Base-by-base conservation (phyloP, 2,797 vertebrate species). In the Coreius guichenoti region DNA sequence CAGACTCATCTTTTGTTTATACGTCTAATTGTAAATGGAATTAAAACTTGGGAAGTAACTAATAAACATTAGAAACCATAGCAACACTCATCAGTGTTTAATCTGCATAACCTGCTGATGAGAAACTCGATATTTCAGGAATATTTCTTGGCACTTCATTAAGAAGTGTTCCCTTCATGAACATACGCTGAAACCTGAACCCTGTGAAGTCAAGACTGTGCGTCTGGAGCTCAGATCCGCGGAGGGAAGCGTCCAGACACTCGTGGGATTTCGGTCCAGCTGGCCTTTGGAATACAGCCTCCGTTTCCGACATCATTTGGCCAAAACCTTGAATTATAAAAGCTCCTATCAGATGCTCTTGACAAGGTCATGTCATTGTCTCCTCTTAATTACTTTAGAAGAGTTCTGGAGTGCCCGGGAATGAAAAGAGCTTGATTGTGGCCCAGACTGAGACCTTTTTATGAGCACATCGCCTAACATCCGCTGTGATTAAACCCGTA, bases 281-380 rank as follows among this genome's bases (percentile, higher is more conserved):
- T 49, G 65, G 79, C 63, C 43, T 39, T 58, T 26, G 33, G 51
- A 77, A n/a, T 77, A 36, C 23, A 43, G 75, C 33, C 75, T 61
- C 43, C n/a, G 7, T 21, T 78, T 21, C 47, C 17, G 76, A 49
- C 39, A 29, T 31, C 68, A 5, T 39, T 65, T 26, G 51, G 68
- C 43, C 23, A 33, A 23, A 67, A 31, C n/a, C 23, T 51, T 68
- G 78, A 51, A 36, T 68, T 68, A 51, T 68, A 51, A 80, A 33
- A 54, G 80, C 80, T 56, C 8, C 8, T 81, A 81, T 81, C 79
- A 69, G 79, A 81, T 69, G 65, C 47, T 68, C 65, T 54, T 81
- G 79, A 80, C 45, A 39, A 70, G 67, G 80, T 81, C 67, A 81
- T 14, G 9, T 70, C 80, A 54, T 70, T 36, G 67, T 81, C 33